A percentile compares a stretch with the other conserved stretches of the same genome.
Evolutionary conservation across 2,888 invertebrate genomes (phyloP).

Genomic region (Aproaerema taeniolella): DNA sequence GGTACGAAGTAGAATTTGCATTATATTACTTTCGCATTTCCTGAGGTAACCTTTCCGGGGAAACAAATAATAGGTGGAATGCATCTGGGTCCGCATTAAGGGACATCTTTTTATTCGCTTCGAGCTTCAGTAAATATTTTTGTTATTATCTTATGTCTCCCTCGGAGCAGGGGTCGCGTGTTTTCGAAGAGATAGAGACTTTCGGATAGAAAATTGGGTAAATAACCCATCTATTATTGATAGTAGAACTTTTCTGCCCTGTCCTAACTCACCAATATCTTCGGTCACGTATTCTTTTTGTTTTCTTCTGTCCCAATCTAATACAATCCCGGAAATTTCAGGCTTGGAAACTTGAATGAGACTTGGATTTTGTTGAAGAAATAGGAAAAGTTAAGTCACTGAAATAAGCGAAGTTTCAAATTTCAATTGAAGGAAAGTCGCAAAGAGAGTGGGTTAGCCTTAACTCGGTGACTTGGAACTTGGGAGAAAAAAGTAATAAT

Average conservation of each 20-base stretch:
- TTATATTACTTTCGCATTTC: constrained; percentile 55
- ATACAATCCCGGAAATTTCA: no score
- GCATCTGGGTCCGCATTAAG: constrained; percentile 69
- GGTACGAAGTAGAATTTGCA: constrained; percentile 54
- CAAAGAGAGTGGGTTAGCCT: no score
- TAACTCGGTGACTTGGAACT: no score
- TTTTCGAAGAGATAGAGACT: constrained; percentile 39
- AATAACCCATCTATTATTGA: constrained; percentile 53
- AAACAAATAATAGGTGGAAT: constrained; percentile 70
- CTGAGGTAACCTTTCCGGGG: constrained; percentile 51
- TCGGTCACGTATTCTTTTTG: constrained; percentile 10
- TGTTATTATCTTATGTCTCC: constrained; percentile 61
- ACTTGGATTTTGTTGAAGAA: no score
- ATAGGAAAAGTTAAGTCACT: no score
- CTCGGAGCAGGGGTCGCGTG: constrained; percentile 28
- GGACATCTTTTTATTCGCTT: constrained; percentile 72
- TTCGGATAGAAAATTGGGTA: constrained; percentile 47
- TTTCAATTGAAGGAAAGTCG: no score
- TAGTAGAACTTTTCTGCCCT: constrained; percentile 25
- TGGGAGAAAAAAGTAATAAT: no score
- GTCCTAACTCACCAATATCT: constrained; percentile 2
- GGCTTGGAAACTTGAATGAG: no score
- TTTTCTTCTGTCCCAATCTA: background rate
- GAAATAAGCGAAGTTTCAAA: no score
- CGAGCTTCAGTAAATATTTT: constrained; percentile 71